These are phyloP conservation scores for Fistularia tabacaria DNA, from an alignment of 2,797 vertebrate species.

Conservation along the genomic window DNA sequence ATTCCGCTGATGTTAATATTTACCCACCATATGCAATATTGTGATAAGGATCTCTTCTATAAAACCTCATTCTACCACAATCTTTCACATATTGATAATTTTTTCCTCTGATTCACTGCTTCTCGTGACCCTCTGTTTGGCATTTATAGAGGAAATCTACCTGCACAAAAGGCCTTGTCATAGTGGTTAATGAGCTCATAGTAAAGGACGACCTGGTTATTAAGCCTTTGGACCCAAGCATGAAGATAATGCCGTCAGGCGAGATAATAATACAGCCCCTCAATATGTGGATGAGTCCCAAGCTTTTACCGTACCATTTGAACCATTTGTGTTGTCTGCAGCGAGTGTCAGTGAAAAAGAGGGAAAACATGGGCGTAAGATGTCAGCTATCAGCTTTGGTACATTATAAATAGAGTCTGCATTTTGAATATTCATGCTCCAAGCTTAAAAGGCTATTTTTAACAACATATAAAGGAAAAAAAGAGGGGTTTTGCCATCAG, in stretches of 20 bases:
- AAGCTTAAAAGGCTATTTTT: constrained; percentile 24
- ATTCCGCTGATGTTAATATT: too few relatives aligned
- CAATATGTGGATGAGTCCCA: too few relatives aligned
- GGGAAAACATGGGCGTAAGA: constrained; percentile 8
- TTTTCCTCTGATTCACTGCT: constrained; percentile 13
- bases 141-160: constrained; percentile 50
- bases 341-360: neutral
- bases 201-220: constrained; percentile 54
- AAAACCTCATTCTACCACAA: too few relatives aligned
- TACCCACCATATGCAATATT: too few relatives aligned
- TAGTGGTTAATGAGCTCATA: constrained; percentile 55
- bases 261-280: too few relatives aligned
- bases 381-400: constrained; percentile 2
- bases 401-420: constrained; percentile 26
- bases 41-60: too few relatives aligned
- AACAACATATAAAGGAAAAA: neutral
- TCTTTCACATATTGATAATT: constrained; percentile 16
- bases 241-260: constrained; percentile 41
- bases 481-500: neutral
- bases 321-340: constrained; percentile 9
- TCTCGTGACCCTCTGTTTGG: constrained; percentile 48
- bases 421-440: constrained; percentile 20
- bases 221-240: constrained; percentile 40
- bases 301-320: neutral
- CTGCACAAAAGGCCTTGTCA: constrained; percentile 50